phyloP scores from a whole-genome alignment of 2,797 vertebrate species.

The Remorina albescens region DNA sequence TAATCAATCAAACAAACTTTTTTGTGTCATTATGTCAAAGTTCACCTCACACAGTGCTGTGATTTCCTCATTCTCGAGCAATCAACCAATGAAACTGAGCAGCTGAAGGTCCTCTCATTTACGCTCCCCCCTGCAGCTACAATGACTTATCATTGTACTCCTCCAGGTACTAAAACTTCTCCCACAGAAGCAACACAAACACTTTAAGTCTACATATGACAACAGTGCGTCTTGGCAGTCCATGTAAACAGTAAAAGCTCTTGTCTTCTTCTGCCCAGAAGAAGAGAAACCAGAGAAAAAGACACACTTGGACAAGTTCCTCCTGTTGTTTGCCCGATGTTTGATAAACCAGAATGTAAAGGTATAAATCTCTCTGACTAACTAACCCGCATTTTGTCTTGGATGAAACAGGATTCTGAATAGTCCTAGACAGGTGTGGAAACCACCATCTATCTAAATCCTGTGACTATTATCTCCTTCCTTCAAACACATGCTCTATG shows the following conservation, averaged over 20 bases:
- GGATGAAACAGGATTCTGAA: not conserved
- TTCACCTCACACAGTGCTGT: not conserved
- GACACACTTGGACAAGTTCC: not conserved
- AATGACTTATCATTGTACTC: not conserved
- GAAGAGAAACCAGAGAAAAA: not conserved
- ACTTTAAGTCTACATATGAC: too few relatives aligned
- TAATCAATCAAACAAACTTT: too few relatives aligned
- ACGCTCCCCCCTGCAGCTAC: constrained; percentile 1
- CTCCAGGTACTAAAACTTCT: constrained; percentile 1
- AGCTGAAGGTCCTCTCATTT: not conserved
- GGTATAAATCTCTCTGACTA: not conserved
- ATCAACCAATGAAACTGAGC: constrained; percentile 1
- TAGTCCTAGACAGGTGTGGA: not conserved
- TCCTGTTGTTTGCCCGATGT: not conserved
- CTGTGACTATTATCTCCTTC: not conserved
- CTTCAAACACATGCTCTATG: constrained; percentile 9
- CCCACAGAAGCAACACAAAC: not conserved
- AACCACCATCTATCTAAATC: not conserved
- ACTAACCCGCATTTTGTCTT: not conserved
- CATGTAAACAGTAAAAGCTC: not conserved
- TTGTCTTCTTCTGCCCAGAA: constrained; percentile 8
- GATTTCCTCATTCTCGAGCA: constrained; percentile 23
- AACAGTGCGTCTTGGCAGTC: not conserved
- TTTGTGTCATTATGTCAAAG: not conserved
- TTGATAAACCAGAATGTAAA: not conserved